These are phyloP conservation scores for Lutjanus argentimaculatus DNA, from an alignment of 2,797 vertebrate species.

Conservation along the genomic window DNA sequence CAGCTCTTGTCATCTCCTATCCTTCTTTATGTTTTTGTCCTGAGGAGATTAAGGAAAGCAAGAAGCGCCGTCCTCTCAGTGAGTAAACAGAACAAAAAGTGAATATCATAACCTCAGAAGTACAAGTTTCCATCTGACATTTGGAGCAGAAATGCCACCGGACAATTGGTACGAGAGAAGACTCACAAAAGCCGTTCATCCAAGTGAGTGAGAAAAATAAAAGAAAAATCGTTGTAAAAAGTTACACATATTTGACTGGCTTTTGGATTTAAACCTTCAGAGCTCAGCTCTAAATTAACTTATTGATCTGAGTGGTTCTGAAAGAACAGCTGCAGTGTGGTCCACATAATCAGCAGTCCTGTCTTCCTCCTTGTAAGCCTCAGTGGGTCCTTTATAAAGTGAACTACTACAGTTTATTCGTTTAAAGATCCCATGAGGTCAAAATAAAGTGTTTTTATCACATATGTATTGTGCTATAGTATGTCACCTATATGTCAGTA, in stretches of 20 bases:
- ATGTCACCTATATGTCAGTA: too few species aligned
- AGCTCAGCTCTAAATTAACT: background rate
- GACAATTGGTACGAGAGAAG: background rate
- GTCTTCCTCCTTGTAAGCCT: too few species aligned
- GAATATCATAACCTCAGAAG: background rate
- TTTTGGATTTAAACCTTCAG: background rate
- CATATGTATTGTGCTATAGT: too few species aligned
- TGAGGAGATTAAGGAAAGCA: background rate
- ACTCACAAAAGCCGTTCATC: background rate
- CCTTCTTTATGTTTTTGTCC: background rate
- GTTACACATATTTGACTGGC: background rate
- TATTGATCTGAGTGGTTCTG: constrained; percentile 10
- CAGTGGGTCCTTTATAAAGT: too few species aligned
- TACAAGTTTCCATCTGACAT: background rate
- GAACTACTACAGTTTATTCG: too few species aligned
- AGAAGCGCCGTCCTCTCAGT: too few species aligned
- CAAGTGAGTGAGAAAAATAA: background rate
- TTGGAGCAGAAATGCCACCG: background rate
- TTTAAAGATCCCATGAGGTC: too few species aligned
- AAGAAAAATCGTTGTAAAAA: background rate
- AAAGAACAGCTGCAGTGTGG: too few species aligned
- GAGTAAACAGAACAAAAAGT: background rate
- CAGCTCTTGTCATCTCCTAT: background rate
- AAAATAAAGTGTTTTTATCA: too few species aligned
- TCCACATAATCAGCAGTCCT: too few species aligned